Evolutionary conservation across 2,888 invertebrate genomes (phyloP).

Genomic region (Hypolimnas misippus): DNA sequence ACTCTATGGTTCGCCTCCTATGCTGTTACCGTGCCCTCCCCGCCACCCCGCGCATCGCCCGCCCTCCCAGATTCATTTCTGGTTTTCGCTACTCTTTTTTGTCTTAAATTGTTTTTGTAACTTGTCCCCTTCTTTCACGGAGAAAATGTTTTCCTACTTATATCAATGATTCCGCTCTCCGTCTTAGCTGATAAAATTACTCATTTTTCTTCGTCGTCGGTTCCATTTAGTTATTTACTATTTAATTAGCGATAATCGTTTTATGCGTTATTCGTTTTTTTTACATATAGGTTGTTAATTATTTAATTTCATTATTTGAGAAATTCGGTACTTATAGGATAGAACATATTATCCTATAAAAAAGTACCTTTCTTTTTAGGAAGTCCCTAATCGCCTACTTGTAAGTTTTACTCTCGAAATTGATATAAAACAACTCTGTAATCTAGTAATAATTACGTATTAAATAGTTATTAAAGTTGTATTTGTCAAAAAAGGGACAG

Average conservation of each 20-base stretch:
- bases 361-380: no score
- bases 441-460: no score
- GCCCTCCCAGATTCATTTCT: slow-evolving; percentile 80
- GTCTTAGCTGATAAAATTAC: slow-evolving; percentile 34
- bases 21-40: slow-evolving; percentile 64
- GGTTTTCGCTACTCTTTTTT: slow-evolving; percentile 81
- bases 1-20: slow-evolving; percentile 58
- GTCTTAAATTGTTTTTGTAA: slow-evolving; percentile 78
- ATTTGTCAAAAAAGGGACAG: no score
- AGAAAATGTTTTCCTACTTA: slow-evolving; percentile 53
- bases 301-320: no score
- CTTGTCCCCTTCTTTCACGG: slow-evolving; percentile 64
- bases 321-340: no score
- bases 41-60: slow-evolving; percentile 62
- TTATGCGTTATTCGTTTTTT: not conserved
- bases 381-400: no score
- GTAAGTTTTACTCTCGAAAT: no score
- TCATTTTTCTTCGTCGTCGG: not conserved
- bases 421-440: no score
- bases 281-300: no score
- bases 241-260: not conserved
- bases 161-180: slow-evolving; percentile 43
- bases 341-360: no score
- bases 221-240: slow-evolving; percentile 3
- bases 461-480: no score